These are phyloP conservation scores for Amiota minor DNA, from an alignment of 2,888 invertebrate genomes.

Conservation along the genomic window DNA sequence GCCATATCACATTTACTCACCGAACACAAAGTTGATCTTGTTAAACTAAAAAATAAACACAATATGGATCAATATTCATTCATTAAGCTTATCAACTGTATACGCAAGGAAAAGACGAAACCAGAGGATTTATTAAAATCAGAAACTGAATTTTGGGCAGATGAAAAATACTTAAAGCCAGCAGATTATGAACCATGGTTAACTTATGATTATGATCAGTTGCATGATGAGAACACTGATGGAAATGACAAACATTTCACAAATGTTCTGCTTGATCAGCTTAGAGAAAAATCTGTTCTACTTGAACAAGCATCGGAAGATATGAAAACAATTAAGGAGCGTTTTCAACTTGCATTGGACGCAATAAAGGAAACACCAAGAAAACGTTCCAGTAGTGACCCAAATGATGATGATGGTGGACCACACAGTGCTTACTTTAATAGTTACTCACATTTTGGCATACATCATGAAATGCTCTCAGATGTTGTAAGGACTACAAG, in stretches of 20 bases:
- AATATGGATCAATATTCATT: constrained; percentile 88
- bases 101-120: constrained; percentile 78
- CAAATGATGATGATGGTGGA: no score
- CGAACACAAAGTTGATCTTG: constrained; percentile 80
- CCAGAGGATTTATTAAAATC: constrained; percentile 77
- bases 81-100: constrained; percentile 87
- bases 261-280: constrained; percentile 72
- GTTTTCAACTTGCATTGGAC: no score
- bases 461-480: constrained; percentile 95
- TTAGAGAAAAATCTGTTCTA: constrained; percentile 77
- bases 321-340: constrained; percentile 57
- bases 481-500: constrained; percentile 90
- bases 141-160: constrained; percentile 79
- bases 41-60: constrained; percentile 79
- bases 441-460: constrained; percentile 91
- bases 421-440: constrained; percentile 82
- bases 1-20: constrained; percentile 81
- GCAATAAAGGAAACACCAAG: constrained; percentile 30
- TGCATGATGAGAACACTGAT: constrained; percentile 36
- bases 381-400: background rate
- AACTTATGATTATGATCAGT: constrained; percentile 77
- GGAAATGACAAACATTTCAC: background rate
- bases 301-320: constrained; percentile 76
- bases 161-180: constrained; percentile 86
- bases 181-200: constrained; percentile 86